Conservation (phyloP, 2,113 vertebrate species). For the Lycocorax pyrrhopterus region DNA sequence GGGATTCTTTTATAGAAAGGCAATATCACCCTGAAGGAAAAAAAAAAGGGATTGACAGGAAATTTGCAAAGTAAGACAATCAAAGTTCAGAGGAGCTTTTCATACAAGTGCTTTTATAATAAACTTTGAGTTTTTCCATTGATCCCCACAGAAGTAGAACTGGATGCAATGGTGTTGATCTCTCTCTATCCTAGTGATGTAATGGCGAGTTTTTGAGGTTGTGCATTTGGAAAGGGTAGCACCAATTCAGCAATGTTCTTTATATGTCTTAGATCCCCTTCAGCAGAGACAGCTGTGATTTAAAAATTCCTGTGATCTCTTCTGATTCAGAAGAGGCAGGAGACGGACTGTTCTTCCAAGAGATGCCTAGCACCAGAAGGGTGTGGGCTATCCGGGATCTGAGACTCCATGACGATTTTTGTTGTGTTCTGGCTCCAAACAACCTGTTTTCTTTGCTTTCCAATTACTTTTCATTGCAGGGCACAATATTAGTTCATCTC, state of each 20-base stretch:
- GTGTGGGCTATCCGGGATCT: background rate
- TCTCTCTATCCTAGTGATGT: background rate
- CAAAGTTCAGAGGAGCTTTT: background rate
- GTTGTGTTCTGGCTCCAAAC: background rate
- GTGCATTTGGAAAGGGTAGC: background rate
- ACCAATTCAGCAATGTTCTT: background rate
- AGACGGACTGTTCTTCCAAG: slow-evolving; percentile 37
- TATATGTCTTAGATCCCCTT: background rate
- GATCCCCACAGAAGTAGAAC: background rate
- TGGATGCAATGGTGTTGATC: background rate
- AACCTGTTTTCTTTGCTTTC: background rate
- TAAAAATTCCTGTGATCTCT: background rate
- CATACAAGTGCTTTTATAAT: background rate
- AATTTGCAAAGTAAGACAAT: background rate
- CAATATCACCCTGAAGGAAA: background rate
- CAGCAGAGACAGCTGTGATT: background rate
- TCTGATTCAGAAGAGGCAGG: background rate
- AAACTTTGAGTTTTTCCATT: background rate
- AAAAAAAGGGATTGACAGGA: background rate
- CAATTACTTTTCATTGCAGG: background rate
- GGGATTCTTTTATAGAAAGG: background rate
- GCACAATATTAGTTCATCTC: slow-evolving; percentile 14
- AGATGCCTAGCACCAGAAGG: background rate
- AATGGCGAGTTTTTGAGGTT: accelerated
- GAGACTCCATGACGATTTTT: background rate